Percentiles rank a stretch among this genome's conserved stretches.
Evolutionary conservation across 2,888 invertebrate genomes (phyloP).

Genomic region (Hermaeophaga mercurialis): DNA sequence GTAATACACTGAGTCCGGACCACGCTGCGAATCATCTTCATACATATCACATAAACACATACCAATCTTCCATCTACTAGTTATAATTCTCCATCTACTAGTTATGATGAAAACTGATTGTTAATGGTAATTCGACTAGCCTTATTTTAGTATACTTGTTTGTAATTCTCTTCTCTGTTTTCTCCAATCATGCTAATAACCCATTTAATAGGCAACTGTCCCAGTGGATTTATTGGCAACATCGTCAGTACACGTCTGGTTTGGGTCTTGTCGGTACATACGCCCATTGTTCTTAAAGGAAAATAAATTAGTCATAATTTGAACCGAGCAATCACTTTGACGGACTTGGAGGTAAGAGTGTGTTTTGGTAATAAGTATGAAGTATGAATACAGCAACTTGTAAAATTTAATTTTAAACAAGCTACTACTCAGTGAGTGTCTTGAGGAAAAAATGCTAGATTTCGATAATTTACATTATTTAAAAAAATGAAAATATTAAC

Average conservation of each 20-base stretch:
- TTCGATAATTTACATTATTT: too few species aligned
- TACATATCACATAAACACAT: too few species aligned
- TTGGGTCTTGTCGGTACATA: conserved; percentile 9
- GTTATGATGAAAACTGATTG: conserved; percentile 49
- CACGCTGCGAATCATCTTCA: neutral
- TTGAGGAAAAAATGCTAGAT: too few species aligned
- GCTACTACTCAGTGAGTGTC: too few species aligned
- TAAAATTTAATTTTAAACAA: too few species aligned
- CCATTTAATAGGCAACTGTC: conserved; percentile 45
- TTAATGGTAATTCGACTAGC: conserved; percentile 42
- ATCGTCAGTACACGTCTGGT: conserved; percentile 25
- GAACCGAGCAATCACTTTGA: conserved; percentile 9
- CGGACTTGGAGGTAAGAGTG: conserved; percentile 5
- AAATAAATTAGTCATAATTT: conserved; percentile 32
- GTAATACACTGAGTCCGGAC: too few species aligned
- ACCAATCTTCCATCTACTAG: too few species aligned
- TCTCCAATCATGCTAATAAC: conserved; percentile 51
- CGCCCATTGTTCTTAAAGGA: conserved; percentile 34
- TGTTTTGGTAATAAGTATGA: neutral
- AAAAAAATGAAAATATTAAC: too few species aligned
- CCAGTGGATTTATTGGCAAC: conserved; percentile 39
- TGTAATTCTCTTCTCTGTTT: conserved; percentile 47
- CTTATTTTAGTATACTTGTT: conserved; percentile 47
- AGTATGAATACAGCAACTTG: too few species aligned
- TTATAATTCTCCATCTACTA: conserved; percentile 20